Evolutionary conservation across 2,888 invertebrate species (phyloP).

Genomic region (Rutpela maculata): DNA sequence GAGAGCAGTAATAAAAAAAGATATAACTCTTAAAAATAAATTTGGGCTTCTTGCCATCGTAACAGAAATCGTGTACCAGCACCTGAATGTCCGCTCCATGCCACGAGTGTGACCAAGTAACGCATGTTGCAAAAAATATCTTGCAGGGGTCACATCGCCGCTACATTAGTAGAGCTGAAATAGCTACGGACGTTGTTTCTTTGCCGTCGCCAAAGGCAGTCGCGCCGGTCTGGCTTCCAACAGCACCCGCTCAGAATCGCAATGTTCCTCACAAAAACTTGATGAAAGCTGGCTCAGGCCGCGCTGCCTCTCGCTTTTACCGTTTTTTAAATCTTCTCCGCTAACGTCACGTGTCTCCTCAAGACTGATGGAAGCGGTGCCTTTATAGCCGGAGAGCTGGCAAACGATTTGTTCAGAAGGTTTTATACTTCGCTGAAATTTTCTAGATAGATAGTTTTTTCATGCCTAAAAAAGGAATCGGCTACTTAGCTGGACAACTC

Average conservation of each 20-base stretch:
- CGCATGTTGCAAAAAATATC: constrained; percentile 65
- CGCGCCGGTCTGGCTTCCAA: constrained; percentile 68
- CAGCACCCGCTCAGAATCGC: constrained; percentile 67
- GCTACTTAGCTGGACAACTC: too few species aligned
- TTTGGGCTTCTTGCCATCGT: neutral
- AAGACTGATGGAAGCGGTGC: constrained; percentile 25
- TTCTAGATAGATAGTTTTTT: too few species aligned
- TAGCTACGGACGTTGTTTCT: constrained; percentile 68
- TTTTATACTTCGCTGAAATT: too few species aligned
- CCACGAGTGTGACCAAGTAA: constrained; percentile 21
- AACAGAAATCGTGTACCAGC: neutral
- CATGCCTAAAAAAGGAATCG: too few species aligned
- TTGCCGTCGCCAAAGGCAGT: constrained; percentile 68
- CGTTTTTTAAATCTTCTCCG: constrained; percentile 58
- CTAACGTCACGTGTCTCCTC: constrained; percentile 35
- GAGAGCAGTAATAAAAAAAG: too few species aligned
- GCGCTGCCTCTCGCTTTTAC: constrained; percentile 50
- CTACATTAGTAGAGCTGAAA: constrained; percentile 65
- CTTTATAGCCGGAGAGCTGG: too few species aligned
- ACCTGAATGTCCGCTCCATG: constrained; percentile 24
- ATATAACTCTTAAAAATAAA: neutral
- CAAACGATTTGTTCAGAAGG: too few species aligned
- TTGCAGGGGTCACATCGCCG: constrained; percentile 67
- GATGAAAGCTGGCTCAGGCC: constrained; percentile 61
- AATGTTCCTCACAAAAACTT: constrained; percentile 65